These are phyloP conservation scores for Malaclemys terrapin DNA, from an alignment of 2,113 vertebrate species.

Conservation along the genomic window DNA sequence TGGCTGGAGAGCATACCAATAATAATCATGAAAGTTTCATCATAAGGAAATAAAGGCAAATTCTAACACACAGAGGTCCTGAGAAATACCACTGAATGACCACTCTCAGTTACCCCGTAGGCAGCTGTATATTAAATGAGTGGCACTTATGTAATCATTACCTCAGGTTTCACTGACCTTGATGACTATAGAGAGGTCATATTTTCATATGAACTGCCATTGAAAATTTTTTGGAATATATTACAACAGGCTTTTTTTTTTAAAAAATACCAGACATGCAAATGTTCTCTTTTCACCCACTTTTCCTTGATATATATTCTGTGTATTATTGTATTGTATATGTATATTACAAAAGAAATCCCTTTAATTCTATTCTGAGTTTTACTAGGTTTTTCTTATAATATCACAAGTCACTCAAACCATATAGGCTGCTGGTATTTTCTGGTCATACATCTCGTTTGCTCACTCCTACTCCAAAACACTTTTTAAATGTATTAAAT, in stretches of 20 bases:
- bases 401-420: background rate
- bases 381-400: conserved; percentile 30
- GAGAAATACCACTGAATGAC: conserved; percentile 9
- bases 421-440: background rate
- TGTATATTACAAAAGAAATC: conserved; percentile 39
- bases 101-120: background rate
- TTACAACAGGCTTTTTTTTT: background rate
- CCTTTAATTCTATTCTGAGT: conserved; percentile 17
- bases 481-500: background rate
- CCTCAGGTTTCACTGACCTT: conserved; percentile 54
- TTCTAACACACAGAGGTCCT: background rate
- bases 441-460: background rate
- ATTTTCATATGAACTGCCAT: conserved; percentile 23
- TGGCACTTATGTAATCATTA: conserved; percentile 46
- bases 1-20: background rate
- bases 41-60: background rate
- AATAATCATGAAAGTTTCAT: background rate
- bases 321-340: background rate
- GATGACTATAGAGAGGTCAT: conserved; percentile 14
- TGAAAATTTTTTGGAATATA: conserved; percentile 17
- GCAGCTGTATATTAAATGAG: conserved; percentile 21
- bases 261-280: background rate
- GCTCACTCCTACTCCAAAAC: background rate
- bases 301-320: background rate
- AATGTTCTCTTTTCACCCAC: background rate